Evolutionary conservation across 37 sponge, comb jelly and placozoan genomes (phyloP).

Genomic region (Halisarca cf. caerulea): DNA sequence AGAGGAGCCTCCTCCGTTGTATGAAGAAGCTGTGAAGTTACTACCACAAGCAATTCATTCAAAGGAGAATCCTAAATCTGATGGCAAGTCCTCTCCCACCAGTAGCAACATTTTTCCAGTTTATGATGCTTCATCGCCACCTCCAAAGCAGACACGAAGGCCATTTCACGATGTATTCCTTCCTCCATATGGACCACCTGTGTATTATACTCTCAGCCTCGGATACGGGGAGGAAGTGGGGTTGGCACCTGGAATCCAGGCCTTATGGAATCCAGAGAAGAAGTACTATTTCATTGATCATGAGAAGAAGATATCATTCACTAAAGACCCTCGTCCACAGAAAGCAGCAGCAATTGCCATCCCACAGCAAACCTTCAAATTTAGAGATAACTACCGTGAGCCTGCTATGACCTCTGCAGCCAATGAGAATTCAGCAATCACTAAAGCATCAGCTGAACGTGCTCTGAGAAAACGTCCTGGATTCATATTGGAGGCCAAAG

Average conservation of each 20-base stretch:
- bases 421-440: background rate
- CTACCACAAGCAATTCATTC: slow-evolving; percentile 48
- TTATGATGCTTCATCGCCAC: background rate
- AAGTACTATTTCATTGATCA: slow-evolving; percentile 62
- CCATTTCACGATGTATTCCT: slow-evolving; percentile 30
- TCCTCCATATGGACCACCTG: slow-evolving; percentile 68
- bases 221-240: slow-evolving; percentile 73
- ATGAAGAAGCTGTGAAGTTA: background rate
- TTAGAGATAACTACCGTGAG: background rate
- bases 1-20: background rate
- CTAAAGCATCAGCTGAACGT: background rate
- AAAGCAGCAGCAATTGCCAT: background rate
- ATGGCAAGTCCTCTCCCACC: background rate
- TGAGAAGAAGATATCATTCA: slow-evolving; percentile 17
- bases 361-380: background rate
- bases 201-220: slow-evolving; percentile 41
- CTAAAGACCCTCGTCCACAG: slow-evolving; percentile 43
- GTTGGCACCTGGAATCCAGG: slow-evolving; percentile 43
- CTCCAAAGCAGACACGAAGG: background rate
- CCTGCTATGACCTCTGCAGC: background rate
- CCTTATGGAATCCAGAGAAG: slow-evolving; percentile 53
- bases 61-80: slow-evolving; percentile 24
- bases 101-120: background rate
- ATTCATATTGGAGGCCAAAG: background rate
- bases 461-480: slow-evolving; percentile 5